Conservation (phyloP, 37 sponge, comb jelly and placozoan species). For the Crambe crambe region DNA sequence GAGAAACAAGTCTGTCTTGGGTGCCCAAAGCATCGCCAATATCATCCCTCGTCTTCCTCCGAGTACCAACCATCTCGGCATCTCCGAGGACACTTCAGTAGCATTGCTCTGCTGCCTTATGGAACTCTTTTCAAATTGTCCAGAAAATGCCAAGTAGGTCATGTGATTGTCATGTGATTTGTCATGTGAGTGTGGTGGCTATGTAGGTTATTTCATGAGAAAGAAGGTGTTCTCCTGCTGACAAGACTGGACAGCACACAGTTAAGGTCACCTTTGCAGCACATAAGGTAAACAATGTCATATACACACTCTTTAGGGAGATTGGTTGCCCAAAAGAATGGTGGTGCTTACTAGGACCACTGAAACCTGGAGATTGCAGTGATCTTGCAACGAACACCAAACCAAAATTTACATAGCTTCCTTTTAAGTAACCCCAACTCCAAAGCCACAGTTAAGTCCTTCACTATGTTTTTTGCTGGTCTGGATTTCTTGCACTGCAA, state of each 20-base stretch:
- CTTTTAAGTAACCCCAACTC: too few species aligned
- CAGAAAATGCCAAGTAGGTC: constrained; percentile 71
- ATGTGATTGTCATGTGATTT: not conserved
- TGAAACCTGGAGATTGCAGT: too few species aligned
- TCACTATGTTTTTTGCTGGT: too few species aligned
- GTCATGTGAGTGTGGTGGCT: not conserved
- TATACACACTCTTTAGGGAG: too few species aligned
- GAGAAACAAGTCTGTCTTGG: constrained; percentile 74
- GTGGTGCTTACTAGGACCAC: too few species aligned
- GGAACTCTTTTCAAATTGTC: constrained; percentile 63
- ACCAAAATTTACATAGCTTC: too few species aligned
- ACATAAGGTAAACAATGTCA: constrained; percentile 65
- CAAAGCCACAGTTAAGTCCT: too few species aligned
- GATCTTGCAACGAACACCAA: too few species aligned
- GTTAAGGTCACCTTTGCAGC: constrained; percentile 68
- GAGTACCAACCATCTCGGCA: constrained; percentile 67
- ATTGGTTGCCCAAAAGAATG: too few species aligned
- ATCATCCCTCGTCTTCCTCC: constrained; percentile 75
- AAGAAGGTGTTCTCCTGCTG: constrained; percentile 44
- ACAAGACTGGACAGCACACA: constrained; percentile 56
- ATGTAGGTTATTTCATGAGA: constrained; percentile 48
- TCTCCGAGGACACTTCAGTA: constrained; percentile 78
- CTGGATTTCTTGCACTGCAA: too few species aligned
- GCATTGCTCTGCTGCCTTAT: constrained; percentile 74
- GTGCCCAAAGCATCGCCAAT: constrained; percentile 40